These are phyloP conservation scores for Aurelia coerulea DNA, from an alignment of 30 jellyfish, hydroid and myxozoan species.

Conservation along the genomic window DNA sequence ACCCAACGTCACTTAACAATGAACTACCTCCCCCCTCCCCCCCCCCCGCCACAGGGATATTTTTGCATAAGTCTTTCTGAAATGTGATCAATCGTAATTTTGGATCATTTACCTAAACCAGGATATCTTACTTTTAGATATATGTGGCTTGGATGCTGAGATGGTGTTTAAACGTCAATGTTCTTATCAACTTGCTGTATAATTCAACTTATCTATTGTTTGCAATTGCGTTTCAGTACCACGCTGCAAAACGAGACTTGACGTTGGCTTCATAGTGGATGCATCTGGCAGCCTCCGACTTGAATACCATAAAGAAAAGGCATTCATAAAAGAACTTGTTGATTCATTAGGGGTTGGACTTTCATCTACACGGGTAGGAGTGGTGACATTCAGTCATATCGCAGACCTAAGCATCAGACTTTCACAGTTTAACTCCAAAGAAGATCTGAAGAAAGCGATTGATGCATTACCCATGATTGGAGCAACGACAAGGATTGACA, in stretches of 20 bases:
- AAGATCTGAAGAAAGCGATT: conserved; percentile 68
- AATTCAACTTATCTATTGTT: too few relatives aligned
- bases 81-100: too few relatives aligned
- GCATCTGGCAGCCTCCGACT: conserved; percentile 79
- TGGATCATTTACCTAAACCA: too few relatives aligned
- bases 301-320: conserved; percentile 69
- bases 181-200: too few relatives aligned
- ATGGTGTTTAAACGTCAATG: too few relatives aligned
- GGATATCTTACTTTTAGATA: too few relatives aligned
- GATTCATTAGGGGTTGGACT: conserved; percentile 61
- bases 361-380: conserved; percentile 60
- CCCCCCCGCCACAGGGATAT: too few relatives aligned
- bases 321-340: conserved; percentile 60
- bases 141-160: too few relatives aligned
- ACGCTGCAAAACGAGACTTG: conserved; percentile 77
- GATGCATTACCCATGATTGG: conserved; percentile 75
- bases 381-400: conserved; percentile 67
- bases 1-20: too few relatives aligned
- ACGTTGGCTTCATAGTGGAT: conserved; percentile 74
- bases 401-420: conserved; percentile 74
- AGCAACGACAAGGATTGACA: conserved; percentile 81
- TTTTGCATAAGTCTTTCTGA: too few relatives aligned
- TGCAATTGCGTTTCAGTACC: conserved; percentile 24
- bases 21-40: too few relatives aligned
- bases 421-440: conserved; percentile 34